Conservation (phyloP, 2,888 invertebrate genomes). For the Drosophila tripunctata region DNA sequence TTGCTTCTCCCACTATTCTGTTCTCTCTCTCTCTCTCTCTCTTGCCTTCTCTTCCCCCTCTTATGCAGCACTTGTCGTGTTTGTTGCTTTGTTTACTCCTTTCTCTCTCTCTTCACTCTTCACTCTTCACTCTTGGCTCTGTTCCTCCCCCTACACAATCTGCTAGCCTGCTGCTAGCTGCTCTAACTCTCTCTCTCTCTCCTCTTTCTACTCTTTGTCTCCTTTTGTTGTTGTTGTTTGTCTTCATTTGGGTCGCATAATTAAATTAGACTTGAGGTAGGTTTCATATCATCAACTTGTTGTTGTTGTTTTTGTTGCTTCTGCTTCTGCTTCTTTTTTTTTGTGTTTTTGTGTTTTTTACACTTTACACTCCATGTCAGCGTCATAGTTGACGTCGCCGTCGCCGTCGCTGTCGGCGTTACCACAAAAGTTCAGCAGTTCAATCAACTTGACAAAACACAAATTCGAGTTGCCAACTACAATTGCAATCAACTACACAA, state of each 20-base stretch:
- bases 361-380: slow-evolving; percentile 11
- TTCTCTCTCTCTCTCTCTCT: background rate
- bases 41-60: no score
- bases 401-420: background rate
- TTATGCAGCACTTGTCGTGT: no score
- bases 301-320: slow-evolving; percentile 6
- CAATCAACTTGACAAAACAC: slow-evolving; percentile 64
- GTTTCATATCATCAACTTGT: slow-evolving; percentile 47
- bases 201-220: slow-evolving; percentile 7
- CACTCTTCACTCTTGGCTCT: background rate
- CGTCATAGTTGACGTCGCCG: background rate
- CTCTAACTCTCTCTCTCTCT: slow-evolving; percentile 9
- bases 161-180: background rate
- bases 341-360: slow-evolving; percentile 12
- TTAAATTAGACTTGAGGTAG: slow-evolving; percentile 61
- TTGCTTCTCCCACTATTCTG: slow-evolving; percentile 2
- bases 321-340: slow-evolving; percentile 3
- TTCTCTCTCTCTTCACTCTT: background rate
- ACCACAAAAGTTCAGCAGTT: slow-evolving; percentile 56
- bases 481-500: slow-evolving; percentile 28
- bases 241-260: slow-evolving; percentile 46
- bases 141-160: no score
- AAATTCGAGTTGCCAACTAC: slow-evolving; percentile 47
- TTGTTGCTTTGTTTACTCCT: no score
- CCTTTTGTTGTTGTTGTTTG: slow-evolving; percentile 6